Evolutionary conservation across 1,140 invertebrate species (phyloP).

Genomic region (Globodera ellingtonae): DNA sequence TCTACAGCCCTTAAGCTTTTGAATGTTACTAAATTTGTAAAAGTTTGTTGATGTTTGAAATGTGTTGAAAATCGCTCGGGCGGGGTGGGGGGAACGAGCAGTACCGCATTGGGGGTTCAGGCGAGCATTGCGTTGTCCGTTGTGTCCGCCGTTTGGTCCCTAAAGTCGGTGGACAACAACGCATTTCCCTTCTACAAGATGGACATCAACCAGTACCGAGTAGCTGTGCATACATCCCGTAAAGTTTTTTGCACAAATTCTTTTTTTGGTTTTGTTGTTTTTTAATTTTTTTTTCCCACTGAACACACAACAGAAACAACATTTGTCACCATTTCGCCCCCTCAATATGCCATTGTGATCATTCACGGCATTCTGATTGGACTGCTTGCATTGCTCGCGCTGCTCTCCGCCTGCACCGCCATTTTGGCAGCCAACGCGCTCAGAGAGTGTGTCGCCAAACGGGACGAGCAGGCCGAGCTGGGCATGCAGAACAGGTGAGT

Average conservation of each 20-base stretch:
- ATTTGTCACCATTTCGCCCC: slow-evolving; percentile 14
- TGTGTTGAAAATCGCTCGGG: too few species aligned
- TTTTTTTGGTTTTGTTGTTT: not conserved
- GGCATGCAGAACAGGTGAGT: slow-evolving; percentile 4
- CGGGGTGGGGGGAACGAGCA: too few species aligned
- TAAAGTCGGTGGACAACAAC: slow-evolving; percentile 62
- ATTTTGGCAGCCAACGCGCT: slow-evolving; percentile 55
- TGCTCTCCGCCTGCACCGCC: slow-evolving; percentile 48
- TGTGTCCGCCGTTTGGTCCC: slow-evolving; percentile 59
- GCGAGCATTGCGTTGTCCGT: slow-evolving; percentile 60
- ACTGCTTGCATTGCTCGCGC: slow-evolving; percentile 50
- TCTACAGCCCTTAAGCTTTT: too few species aligned
- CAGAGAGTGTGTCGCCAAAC: slow-evolving; percentile 28
- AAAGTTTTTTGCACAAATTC: not conserved
- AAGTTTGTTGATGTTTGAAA: too few species aligned
- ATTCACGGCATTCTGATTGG: slow-evolving; percentile 57
- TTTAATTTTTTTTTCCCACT: not conserved
- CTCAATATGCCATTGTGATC: slow-evolving; percentile 56
- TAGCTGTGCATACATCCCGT: slow-evolving; percentile 22
- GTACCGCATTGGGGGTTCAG: slow-evolving; percentile 25
- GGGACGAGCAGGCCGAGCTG: not conserved
- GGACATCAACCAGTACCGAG: slow-evolving; percentile 54
- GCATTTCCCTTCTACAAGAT: slow-evolving; percentile 62
- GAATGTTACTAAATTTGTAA: too few species aligned
- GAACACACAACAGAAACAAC: not conserved